Base-by-base conservation (phyloP, 2,113 vertebrate genomes). In the Odocoileus virginianus region DNA sequence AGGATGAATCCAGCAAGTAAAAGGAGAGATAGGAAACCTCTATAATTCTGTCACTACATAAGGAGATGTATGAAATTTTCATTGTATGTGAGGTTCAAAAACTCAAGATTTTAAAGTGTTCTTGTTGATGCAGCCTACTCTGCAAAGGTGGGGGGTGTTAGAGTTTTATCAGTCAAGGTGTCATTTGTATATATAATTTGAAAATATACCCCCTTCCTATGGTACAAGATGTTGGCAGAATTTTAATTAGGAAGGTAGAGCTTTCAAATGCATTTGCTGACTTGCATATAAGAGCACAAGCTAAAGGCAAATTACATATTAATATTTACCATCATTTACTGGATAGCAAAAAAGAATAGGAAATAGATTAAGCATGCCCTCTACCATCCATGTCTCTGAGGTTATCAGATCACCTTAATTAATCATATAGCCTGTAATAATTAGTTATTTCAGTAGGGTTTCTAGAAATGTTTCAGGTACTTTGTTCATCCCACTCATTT, bases 321-420 rank as follows among this genome's bases (percentile, higher is more conserved):
- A 40, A 71, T 40, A 94, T 14, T 54, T 87, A 25, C 0, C 43
- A 33, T 28, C 33, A 87, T 93, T 76, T 81, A 60, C 95, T 58
- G 86, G 61, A 55, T 87, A 57, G 19, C 13, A 79, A 96, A 96
- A 87, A 2, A 96, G 25, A 60, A 79, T 16, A 95, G 83, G 19
- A 97, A 96, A 89, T 14, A 25, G 45, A 79, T 92, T 36, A 40
- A 78, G 13, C 92, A 85, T 90, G 79, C 2, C 15, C 3, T 58
- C 45, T 33, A 87, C 23, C 21, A 78, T 21, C 52, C 55, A 30
- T 81, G 95, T 96, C 54, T 71, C 25, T 90, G 30, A 92, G 92
- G 78, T 90, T 96, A 98, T 94, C 89, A 81, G 91, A 30, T 96
- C 60, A 85, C 92, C 91, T 95, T 97, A 97, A 96, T 98, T 90